A percentile compares a stretch with the other conserved stretches of the same genome.
Conservation (phyloP, 2,113 vertebrate genomes). For the Ammodramus savannarum region DNA sequence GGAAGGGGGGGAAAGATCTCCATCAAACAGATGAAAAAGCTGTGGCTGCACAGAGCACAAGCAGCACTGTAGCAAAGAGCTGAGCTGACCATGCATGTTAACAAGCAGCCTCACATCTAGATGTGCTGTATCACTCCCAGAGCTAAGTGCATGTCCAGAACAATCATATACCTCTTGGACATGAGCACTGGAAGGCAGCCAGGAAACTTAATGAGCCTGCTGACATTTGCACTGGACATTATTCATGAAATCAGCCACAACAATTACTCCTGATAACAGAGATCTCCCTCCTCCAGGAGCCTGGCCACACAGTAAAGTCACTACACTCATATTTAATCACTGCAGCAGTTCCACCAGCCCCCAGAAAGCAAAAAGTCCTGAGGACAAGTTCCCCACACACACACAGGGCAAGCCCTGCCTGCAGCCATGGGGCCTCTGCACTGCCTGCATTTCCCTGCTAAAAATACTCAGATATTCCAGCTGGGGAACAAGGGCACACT, state of each 20-base stretch:
- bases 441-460: not conserved
- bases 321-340: not conserved
- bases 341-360: not conserved
- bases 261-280: not conserved
- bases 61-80: not conserved
- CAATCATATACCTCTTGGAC: not conserved
- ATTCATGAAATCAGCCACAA: slow-evolving; percentile 5
- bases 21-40: not conserved
- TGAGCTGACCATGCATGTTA: not conserved
- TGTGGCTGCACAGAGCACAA: not conserved
- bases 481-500: not conserved
- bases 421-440: not conserved
- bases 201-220: slow-evolving; percentile 25
- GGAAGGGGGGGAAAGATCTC: not conserved
- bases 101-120: not conserved
- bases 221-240: slow-evolving; percentile 14
- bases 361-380: not conserved
- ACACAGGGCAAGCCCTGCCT: not conserved
- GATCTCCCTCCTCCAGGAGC: not conserved
- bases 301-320: not conserved
- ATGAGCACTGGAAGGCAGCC: slow-evolving; percentile 1
- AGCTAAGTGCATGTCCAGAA: not conserved
- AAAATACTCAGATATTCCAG: not conserved
- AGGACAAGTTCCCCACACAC: not conserved
- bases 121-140: slow-evolving; percentile 6